Conservation (phyloP, 1,140 invertebrate species). For the Zaprionus tsacasi region DNA sequence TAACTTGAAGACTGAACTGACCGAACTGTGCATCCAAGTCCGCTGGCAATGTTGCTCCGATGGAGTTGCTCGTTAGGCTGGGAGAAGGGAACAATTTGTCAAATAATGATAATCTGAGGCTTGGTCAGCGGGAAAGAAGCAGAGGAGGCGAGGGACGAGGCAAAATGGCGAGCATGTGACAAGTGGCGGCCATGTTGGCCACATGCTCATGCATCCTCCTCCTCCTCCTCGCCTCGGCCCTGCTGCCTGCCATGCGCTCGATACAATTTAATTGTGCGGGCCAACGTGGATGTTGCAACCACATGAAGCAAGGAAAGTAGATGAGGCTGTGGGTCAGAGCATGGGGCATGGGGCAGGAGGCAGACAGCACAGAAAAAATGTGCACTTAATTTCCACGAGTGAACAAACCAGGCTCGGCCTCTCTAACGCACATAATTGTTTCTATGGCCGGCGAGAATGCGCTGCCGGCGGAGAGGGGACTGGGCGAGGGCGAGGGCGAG, state of each 20-base stretch:
- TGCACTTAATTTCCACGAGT: slow-evolving; percentile 78
- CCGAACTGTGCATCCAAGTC: neutral
- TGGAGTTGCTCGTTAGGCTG: neutral
- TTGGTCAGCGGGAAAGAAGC: slow-evolving; percentile 33
- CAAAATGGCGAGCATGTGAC: slow-evolving; percentile 26
- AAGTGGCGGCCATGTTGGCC: slow-evolving; percentile 38
- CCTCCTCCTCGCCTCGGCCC: neutral
- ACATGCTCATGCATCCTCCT: slow-evolving; percentile 30
- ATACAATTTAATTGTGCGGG: slow-evolving; percentile 15
- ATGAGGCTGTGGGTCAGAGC: too few species aligned
- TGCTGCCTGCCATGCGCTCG: neutral
- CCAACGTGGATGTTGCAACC: slow-evolving; percentile 3
- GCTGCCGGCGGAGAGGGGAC: neutral
- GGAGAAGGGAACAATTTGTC: slow-evolving; percentile 40
- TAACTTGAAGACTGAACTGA: slow-evolving; percentile 3
- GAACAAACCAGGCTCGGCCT: slow-evolving; percentile 55
- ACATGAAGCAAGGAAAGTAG: neutral
- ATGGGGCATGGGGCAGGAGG: neutral
- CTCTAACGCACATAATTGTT: slow-evolving; percentile 81
- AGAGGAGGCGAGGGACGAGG: neutral
- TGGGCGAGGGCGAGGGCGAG: neutral
- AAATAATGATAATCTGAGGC: slow-evolving; percentile 58
- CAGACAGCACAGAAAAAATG: slow-evolving; percentile 38
- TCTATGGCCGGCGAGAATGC: slow-evolving; percentile 41
- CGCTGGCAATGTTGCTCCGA: neutral